phyloP scores from a whole-genome alignment of 2,888 invertebrate species.

The Spodoptera exigua region DNA sequence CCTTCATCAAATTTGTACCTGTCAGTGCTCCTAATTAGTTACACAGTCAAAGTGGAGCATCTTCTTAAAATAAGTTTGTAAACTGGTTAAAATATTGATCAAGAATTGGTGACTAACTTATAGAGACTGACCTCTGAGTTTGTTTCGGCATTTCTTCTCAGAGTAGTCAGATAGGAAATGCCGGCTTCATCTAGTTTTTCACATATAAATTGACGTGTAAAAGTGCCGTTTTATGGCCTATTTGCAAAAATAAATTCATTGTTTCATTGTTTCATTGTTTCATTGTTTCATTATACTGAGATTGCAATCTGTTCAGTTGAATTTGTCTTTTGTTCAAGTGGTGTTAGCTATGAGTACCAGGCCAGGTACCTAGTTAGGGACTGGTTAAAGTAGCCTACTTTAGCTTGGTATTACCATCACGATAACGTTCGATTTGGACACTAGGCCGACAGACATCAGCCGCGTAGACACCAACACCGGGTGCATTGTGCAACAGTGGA shows the following conservation, averaged over 20 bases:
- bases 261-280: too few relatives aligned
- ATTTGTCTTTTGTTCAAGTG: slow-evolving; percentile 18
- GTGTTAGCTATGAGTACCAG: background rate
- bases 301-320: slow-evolving; percentile 6
- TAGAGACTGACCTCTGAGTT: too few relatives aligned
- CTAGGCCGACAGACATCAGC: slow-evolving; percentile 56
- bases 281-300: too few relatives aligned
- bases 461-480: slow-evolving; percentile 65
- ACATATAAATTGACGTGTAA: too few relatives aligned
- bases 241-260: too few relatives aligned
- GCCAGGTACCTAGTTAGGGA: background rate
- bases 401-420: slow-evolving; percentile 34
- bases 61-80: slow-evolving; percentile 21
- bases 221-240: too few relatives aligned
- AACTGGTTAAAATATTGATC: slow-evolving; percentile 11
- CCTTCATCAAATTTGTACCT: slow-evolving; percentile 44
- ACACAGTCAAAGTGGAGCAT: slow-evolving; percentile 20
- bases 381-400: slow-evolving; percentile 23
- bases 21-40: slow-evolving; percentile 42
- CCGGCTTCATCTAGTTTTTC: too few relatives aligned
- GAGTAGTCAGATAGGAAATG: too few relatives aligned
- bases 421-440: slow-evolving; percentile 56
- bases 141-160: too few relatives aligned
- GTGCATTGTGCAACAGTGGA: slow-evolving; percentile 80
- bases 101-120: slow-evolving; percentile 9